These are phyloP conservation scores for Bacillus rossius DNA, from an alignment of 1,140 invertebrate genomes.

Conservation along the genomic window DNA sequence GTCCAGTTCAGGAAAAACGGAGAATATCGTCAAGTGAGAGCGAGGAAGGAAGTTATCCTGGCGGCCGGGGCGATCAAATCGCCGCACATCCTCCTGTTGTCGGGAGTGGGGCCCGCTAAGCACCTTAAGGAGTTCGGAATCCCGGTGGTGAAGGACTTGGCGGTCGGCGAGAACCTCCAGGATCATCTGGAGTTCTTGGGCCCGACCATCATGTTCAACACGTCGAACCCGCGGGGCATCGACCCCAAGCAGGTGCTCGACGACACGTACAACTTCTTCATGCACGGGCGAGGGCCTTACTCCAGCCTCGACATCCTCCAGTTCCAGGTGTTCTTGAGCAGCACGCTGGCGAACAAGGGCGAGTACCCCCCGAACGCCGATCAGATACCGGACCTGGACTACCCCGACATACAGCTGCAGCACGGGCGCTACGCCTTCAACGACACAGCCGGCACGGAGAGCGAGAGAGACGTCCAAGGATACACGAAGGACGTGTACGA, in stretches of 20 bases:
- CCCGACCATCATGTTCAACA: conserved; percentile 49
- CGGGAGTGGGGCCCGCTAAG: conserved; percentile 63
- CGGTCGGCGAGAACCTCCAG: conserved; percentile 63
- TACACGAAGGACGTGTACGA: conserved; percentile 5
- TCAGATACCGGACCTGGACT: conserved; percentile 22
- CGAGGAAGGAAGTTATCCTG: conserved; percentile 59
- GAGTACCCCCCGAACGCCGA: conserved; percentile 17
- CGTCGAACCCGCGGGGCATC: conserved; percentile 32
- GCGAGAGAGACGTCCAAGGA: conserved; percentile 20
- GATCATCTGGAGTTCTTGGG: conserved; percentile 67
- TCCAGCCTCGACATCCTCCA: conserved; percentile 47
- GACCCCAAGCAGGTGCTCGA: conserved; percentile 21
- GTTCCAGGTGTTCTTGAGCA: conserved; percentile 44
- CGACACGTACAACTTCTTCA: conserved; percentile 38
- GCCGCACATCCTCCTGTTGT: conserved; percentile 65
- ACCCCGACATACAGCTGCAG: conserved; percentile 74
- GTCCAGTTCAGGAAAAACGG: conserved; percentile 57
- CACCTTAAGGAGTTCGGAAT: conserved; percentile 64
- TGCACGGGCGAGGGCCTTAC: conserved; percentile 42
- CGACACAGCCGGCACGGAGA: neutral
- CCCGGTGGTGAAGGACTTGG: conserved; percentile 54
- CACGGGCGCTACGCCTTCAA: conserved; percentile 13
- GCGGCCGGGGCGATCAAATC: conserved; percentile 62
- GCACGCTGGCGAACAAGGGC: conserved; percentile 42
- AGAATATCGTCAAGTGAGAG: conserved; percentile 40